Evolutionary conservation across 2,113 vertebrate genomes (phyloP).

Genomic region (Scomber japonicus): DNA sequence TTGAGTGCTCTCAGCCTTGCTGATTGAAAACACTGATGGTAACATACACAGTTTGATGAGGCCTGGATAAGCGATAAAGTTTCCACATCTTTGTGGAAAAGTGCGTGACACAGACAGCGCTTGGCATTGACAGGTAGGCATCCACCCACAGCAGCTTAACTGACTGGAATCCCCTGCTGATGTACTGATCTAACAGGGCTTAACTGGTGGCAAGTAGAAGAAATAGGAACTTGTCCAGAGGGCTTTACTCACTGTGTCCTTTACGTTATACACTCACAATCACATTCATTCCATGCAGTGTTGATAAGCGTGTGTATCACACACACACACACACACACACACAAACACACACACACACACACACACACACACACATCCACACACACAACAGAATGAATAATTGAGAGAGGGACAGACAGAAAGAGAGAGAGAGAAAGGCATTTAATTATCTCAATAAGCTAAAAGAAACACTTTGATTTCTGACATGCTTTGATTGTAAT

Average conservation of each 20-base stretch:
- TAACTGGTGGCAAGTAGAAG: slow-evolving; percentile 40
- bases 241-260: slow-evolving; percentile 35
- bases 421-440: not conserved
- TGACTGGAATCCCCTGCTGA: slow-evolving; percentile 65
- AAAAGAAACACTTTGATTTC: not conserved
- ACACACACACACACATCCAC: not conserved
- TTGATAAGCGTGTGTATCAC: not conserved
- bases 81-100: slow-evolving; percentile 54
- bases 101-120: slow-evolving; percentile 17
- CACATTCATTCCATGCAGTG: not conserved
- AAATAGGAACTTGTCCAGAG: slow-evolving; percentile 34
- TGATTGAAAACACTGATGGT: slow-evolving; percentile 57
- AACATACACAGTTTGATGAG: slow-evolving; percentile 43
- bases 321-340: not conserved
- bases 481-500: not conserved
- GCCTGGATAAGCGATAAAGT: slow-evolving; percentile 43
- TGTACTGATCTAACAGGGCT: slow-evolving; percentile 56
- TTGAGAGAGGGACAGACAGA: no score
- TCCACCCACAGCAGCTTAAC: slow-evolving; percentile 74
- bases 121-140: slow-evolving; percentile 55
- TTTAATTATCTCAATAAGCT: not conserved
- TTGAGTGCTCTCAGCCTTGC: slow-evolving; percentile 41
- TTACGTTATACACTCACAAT: not conserved
- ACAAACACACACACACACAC: not conserved
- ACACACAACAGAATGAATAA: not conserved